Percentiles rank a stretch among this genome's conserved stretches.
Conservation (phyloP, 2,888 invertebrate species). For the Polia nebulosa region DNA sequence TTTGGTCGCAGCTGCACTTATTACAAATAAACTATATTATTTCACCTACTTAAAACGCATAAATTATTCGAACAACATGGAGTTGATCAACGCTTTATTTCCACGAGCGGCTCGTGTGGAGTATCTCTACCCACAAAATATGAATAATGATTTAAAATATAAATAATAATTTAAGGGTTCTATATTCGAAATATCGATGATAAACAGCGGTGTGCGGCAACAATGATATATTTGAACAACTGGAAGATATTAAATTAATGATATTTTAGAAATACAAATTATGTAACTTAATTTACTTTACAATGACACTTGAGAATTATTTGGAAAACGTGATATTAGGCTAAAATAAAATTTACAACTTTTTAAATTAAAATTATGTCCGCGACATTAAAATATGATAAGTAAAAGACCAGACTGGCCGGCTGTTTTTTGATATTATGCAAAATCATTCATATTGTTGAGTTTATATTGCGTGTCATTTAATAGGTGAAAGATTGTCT, state of each 20-base stretch:
- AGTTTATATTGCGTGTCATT: background rate
- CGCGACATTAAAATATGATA: background rate
- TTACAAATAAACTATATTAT: background rate
- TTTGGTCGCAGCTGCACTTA: background rate
- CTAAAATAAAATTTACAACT: too few species aligned
- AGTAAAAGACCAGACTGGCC: constrained; percentile 4
- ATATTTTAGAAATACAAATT: background rate
- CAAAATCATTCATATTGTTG: background rate
- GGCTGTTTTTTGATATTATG: too few species aligned
- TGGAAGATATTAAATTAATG: background rate
- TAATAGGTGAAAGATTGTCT: background rate
- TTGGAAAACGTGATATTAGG: too few species aligned
- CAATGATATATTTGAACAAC: background rate
- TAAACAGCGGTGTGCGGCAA: background rate
- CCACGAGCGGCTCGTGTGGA: too few species aligned
- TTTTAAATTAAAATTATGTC: background rate
- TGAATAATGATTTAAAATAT: background rate
- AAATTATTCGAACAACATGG: background rate
- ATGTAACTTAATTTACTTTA: too few species aligned
- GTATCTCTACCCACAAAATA: background rate
- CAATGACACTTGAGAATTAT: too few species aligned
- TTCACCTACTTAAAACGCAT: background rate
- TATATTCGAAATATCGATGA: background rate
- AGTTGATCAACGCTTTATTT: background rate
- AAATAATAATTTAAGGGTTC: background rate